phyloP scores from a whole-genome alignment of 2,797 vertebrate species.

The Microhierax caerulescens region DNA sequence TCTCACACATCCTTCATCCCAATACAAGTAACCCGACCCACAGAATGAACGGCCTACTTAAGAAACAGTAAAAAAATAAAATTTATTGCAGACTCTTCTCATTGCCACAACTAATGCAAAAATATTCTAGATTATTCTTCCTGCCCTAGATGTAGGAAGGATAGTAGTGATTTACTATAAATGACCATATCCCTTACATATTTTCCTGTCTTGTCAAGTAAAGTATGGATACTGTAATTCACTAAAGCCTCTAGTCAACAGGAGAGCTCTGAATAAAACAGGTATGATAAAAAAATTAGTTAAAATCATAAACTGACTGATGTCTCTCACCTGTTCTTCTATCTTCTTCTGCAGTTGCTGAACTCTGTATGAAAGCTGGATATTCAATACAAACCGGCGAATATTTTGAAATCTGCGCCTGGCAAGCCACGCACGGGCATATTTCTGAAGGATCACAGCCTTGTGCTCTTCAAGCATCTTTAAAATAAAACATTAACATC shows the following conservation, averaged over 20 bases:
- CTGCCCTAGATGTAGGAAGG: background rate
- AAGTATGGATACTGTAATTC: background rate
- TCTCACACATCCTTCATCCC: background rate
- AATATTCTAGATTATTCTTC: background rate
- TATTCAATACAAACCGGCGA: slow-evolving; percentile 90
- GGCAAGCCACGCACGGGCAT: slow-evolving; percentile 92
- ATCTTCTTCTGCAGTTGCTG: slow-evolving; percentile 91
- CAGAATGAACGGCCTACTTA: fast-evolving
- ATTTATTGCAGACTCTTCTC: background rate
- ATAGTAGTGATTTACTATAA: background rate
- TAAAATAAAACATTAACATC: background rate
- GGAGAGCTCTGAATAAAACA: background rate
- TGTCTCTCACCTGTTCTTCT: slow-evolving; percentile 87
- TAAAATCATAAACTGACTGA: background rate
- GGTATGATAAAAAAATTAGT: background rate
- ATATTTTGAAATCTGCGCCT: slow-evolving; percentile 92
- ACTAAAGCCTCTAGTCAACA: background rate
- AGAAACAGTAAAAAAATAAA: background rate
- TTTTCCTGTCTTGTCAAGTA: background rate
- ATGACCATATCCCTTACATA: background rate
- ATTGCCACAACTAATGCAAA: background rate
- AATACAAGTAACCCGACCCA: background rate
- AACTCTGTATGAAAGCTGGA: slow-evolving; percentile 93
- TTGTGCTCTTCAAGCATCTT: slow-evolving; percentile 92
- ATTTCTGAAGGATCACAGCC: slow-evolving; percentile 91